Base-by-base conservation (phyloP, 2,888 invertebrate species). In the Hermodice carunculata region DNA sequence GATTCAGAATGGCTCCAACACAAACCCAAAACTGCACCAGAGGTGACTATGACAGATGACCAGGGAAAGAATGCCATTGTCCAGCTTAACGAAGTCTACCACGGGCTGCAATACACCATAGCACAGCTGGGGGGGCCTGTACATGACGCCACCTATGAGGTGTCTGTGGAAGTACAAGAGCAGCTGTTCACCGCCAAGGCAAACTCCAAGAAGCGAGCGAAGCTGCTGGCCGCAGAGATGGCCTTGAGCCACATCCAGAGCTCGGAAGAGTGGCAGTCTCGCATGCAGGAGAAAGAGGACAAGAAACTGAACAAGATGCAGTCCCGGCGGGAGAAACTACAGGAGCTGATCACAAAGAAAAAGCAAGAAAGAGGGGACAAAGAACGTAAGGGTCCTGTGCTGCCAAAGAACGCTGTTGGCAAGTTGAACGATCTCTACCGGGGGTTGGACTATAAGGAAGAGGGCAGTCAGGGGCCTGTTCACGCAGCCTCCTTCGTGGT, bases 371-470 rank as follows among this genome's bases (percentile, higher is more conserved):
- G 37, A 17, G 11, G 37, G 37, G 17, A 37, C 37, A 37, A 37
- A 17, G 17, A 17, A 17, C 37, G 11, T 37, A 8, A 37, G 37
- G 37, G n/a, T n/a, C 61, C 61, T 6, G 48, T 54, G 8, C 54
- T 61, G 22, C 61, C 61, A 11, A 53, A 61, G 37, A 61, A 61
- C 43, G 61, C 61, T n/a, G 44, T 61, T 19, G 61, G 61, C 8
- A 53, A 54, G 31, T 31, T 61, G 43, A 61, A 61, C 34, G 53
- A 61, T 31, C 32, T 28, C 2, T 61, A 32, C 61, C 53, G 44
- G 22, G 24, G 44, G 26, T 37, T 61, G 31, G 32, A 43, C 19
- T 61, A 61, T 28, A 28, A 34, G 34, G 26, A 54, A 19, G 32
- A 48, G 26, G 46, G 44, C n/a, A 46, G 54, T 44, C 53, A 51